Conservation (phyloP, 2,113 vertebrate species). For the Mus pahari region DNA sequence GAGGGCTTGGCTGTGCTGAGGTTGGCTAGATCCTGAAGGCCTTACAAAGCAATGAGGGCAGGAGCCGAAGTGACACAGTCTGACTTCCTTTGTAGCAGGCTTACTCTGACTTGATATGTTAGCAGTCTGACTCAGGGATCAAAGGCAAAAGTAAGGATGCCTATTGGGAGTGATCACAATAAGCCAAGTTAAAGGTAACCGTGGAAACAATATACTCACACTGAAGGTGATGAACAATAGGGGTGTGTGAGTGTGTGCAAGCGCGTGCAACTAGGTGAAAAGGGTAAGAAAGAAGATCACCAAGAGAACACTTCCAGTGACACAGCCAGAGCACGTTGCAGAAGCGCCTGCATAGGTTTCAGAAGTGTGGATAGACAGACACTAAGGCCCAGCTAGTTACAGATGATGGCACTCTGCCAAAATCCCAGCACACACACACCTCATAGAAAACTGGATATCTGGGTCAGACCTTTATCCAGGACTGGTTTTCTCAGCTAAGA, state of each 20-base stretch:
- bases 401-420: not conserved
- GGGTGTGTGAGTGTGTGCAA: not conserved
- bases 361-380: not conserved
- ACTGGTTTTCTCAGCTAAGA: not conserved
- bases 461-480: not conserved
- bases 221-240: not conserved
- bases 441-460: not conserved
- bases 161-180: not conserved
- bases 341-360: not conserved
- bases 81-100: not conserved
- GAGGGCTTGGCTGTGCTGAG: not conserved
- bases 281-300: not conserved
- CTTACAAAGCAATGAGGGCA: not conserved
- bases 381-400: not conserved
- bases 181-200: not conserved
- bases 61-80: not conserved
- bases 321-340: not conserved
- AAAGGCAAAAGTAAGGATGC: not conserved
- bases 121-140: not conserved
- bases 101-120: not conserved
- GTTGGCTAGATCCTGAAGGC: not conserved
- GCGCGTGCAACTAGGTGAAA: not conserved
- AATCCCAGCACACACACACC: not conserved
- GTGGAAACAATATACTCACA: not conserved
- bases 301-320: not conserved